Conservation (phyloP, 1,140 invertebrate genomes). For the Psix sp. region DNA sequence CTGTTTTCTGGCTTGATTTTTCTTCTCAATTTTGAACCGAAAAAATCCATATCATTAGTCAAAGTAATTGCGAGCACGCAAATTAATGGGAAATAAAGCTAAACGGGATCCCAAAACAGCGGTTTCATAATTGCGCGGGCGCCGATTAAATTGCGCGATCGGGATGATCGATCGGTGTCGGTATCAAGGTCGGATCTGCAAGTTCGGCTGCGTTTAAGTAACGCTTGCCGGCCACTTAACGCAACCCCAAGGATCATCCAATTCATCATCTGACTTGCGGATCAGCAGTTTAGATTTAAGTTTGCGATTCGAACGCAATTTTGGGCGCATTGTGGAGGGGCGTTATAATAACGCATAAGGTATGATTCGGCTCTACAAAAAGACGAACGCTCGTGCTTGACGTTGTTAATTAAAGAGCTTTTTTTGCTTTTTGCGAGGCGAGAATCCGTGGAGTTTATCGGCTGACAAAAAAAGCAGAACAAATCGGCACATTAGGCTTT, state of each 20-base stretch:
- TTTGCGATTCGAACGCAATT: constrained; percentile 43
- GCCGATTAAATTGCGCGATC: constrained; percentile 67
- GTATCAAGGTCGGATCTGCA: constrained; percentile 64
- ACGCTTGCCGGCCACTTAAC: constrained; percentile 33
- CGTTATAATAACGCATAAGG: constrained; percentile 30
- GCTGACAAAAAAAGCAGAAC: background rate
- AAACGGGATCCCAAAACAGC: constrained; percentile 31
- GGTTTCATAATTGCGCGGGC: constrained; percentile 69
- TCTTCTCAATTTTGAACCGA: constrained; percentile 5
- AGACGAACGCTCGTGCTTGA: background rate
- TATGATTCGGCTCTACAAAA: constrained; percentile 10
- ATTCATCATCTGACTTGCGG: constrained; percentile 49
- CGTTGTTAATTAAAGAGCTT: constrained; percentile 32
- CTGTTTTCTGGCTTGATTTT: constrained; percentile 15
- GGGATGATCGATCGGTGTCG: constrained; percentile 67
- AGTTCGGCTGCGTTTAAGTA: constrained; percentile 59
- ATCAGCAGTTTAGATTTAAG: constrained; percentile 57
- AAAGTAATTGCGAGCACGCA: too few species aligned
- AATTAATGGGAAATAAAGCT: too few species aligned
- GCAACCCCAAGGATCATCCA: constrained; percentile 42
- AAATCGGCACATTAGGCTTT: background rate
- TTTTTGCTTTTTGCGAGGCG: background rate
- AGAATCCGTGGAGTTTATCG: background rate
- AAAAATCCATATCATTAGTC: too few species aligned
- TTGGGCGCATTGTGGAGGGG: constrained; percentile 17